phyloP scores from a whole-genome alignment of 2,113 vertebrate species.

The Lethenteron reissneri region DNA sequence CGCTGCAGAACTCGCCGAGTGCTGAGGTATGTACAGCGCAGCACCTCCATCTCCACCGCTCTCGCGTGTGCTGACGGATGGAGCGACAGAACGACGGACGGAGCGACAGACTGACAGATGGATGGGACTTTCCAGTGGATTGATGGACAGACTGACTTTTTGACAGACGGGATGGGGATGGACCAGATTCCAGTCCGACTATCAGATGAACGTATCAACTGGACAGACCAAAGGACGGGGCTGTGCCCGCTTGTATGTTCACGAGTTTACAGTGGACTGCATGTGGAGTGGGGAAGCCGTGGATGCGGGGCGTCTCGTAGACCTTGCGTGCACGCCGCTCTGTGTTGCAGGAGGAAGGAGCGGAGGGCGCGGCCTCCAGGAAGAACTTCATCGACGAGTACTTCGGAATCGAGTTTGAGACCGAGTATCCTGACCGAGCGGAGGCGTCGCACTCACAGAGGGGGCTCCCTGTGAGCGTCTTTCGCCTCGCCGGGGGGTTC shows the following conservation, averaged over 20 bases:
- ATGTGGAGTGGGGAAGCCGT: no score
- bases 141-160: neutral
- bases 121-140: no score
- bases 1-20: slow-evolving; percentile 45
- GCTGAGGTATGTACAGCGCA: slow-evolving; percentile 44
- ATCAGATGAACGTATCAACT: neutral
- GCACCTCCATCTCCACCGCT: neutral
- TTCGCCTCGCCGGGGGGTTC: no score
- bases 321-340: neutral
- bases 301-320: no score
- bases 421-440: slow-evolving; percentile 54
- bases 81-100: no score
- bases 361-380: slow-evolving; percentile 35
- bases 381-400: slow-evolving; percentile 96
- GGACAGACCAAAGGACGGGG: neutral
- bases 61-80: no score
- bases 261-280: no score
- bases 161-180: no score
- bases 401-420: slow-evolving; percentile 90
- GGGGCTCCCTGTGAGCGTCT: no score
- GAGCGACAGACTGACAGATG: no score
- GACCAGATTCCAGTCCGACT: no score
- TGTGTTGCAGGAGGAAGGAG: slow-evolving; percentile 18
- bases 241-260: neutral
- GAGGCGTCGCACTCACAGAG: no score